Evolutionary conservation across 2,888 invertebrate genomes (phyloP), one percentile per base, ranked within the genome.

Genomic region (Eledone cirrhosa): DNA sequence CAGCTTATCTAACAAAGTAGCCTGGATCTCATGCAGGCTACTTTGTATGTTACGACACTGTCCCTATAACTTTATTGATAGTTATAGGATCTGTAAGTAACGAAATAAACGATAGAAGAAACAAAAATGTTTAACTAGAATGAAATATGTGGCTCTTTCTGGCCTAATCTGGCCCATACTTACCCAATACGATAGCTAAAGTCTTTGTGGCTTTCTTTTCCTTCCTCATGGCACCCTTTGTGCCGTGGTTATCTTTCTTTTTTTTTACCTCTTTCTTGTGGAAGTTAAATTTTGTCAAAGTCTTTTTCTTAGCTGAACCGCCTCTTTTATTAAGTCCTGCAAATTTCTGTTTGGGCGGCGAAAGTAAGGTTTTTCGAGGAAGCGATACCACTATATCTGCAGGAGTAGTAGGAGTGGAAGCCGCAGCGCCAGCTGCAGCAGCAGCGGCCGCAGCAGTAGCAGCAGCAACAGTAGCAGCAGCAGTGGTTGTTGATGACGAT

Each of bases 181-280:
- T 92, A 99, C 99, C 98, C 90, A 99, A 93, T 84, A 99, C 99
- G 91, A 99, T 98, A 80, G 98, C 99, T 84, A 99, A 92, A 14
- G 99, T 99, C 93, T 99, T 99, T 14, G 99, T 99, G 48, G 99
- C 99, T 91, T 99, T 98, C 81, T 97, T 93, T 90, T 99, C 99
- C 79, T 88, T 80, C 72, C 85, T 87, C 74, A 91, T 88, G 19
- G 89, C 88, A 8, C 86, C 86, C 48, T 76, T 77, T 3, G 72
- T n/a, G 1, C 33, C 31, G 1, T 72, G 72, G n/a, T 22, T 72
- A 7, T 82, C 88, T 77, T 84, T 84, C 48, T 84, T 84, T 65
- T 69, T 80, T 92, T 98, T 98, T 92, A 97, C 96, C 72, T 97
- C 97, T 91, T 97, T 97, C 80, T 88, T 78, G 80, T 88, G 88